Evolutionary conservation across 2,797 vertebrate species (phyloP).

Genomic region (Otolemur crassicaudatus): DNA sequence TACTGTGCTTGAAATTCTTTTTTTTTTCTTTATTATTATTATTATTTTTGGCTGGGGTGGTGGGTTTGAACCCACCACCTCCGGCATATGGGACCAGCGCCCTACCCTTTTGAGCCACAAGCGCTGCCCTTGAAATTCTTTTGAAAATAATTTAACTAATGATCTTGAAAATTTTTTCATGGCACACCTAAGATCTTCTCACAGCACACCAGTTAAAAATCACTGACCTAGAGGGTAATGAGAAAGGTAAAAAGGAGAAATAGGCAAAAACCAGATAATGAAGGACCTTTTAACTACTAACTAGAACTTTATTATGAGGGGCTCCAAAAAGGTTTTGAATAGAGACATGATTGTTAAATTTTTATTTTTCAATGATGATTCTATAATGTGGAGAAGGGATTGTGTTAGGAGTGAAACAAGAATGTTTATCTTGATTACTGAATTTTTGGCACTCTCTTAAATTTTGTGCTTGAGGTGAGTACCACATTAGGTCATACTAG

Average conservation of each 20-base stretch:
- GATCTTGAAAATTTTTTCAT: too few species aligned
- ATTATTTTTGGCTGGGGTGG: too few species aligned
- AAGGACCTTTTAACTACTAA: not conserved
- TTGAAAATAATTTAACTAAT: too few species aligned
- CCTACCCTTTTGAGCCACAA: too few species aligned
- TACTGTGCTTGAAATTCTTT: too few species aligned
- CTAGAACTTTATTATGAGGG: slow-evolving; percentile 30
- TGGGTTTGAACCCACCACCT: too few species aligned
- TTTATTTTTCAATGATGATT: not conserved
- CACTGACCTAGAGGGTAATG: not conserved
- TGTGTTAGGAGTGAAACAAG: not conserved
- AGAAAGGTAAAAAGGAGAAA: slow-evolving; percentile 22
- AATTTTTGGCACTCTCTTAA: slow-evolving; percentile 13
- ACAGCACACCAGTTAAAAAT: too few species aligned
- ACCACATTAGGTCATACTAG: not conserved
- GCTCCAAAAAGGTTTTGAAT: slow-evolving; percentile 26
- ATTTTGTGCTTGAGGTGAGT: slow-evolving; percentile 22
- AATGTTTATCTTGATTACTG: slow-evolving; percentile 41
- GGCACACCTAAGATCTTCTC: too few species aligned
- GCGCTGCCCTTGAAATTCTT: too few species aligned
- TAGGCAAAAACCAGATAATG: slow-evolving; percentile 33
- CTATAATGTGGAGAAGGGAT: slow-evolving; percentile 7
- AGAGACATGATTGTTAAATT: slow-evolving; percentile 4
- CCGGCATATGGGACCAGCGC: too few species aligned
- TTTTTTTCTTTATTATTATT: too few species aligned